Base-by-base conservation (phyloP, 2,888 invertebrate species). In the Rhagophthalmus giganteus region DNA sequence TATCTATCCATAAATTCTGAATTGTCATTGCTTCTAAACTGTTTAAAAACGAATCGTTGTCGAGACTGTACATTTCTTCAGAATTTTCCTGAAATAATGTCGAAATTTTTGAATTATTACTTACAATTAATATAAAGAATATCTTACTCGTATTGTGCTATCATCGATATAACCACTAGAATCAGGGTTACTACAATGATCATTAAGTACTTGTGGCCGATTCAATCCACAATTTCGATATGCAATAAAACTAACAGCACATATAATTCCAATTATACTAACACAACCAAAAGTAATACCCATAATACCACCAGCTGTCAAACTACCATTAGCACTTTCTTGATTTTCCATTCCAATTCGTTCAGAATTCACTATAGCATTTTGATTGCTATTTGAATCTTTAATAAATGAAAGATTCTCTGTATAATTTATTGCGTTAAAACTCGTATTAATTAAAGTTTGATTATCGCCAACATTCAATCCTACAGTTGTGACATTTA, bases 1-100 rank as follows among this genome's bases (percentile, higher is more conserved):
- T 90, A 75, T 92, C 91, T 40, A 92, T 92, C 92, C 93, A 94
- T 72, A 92, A 91, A 77, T 93, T 93, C 74, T 92, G 91, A 71
- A 94, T 92, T 62, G 93, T 92, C 90, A 93, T 92, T 60, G 92
- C 91, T 77, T 94, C 94, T 64, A 94, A 76, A 54, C 93, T 93
- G 77, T 94, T 94, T 54, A 94, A 81, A 78, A 94, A 94, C 55
- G 93, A 93, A 74, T 94, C 94, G 74, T 94, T 94, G 78, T 94
- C 94, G 76, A 94, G 77, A 68, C 93, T 94, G 76, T 92, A 92
- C 90, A 94, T 91, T 77, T 94, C 93, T 76, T 93, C 93, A 3
- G 90, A 90, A 71, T 90, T 91, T 74, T 93, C 93, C 93, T 93
- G 80, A 11, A 82, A 83, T 57, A 59, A 49, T 60, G 56, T 63